Percentiles rank a stretch among this genome's conserved stretches.
Conservation (phyloP, 1,140 invertebrate species). For the Drosophila watanabei region DNA sequence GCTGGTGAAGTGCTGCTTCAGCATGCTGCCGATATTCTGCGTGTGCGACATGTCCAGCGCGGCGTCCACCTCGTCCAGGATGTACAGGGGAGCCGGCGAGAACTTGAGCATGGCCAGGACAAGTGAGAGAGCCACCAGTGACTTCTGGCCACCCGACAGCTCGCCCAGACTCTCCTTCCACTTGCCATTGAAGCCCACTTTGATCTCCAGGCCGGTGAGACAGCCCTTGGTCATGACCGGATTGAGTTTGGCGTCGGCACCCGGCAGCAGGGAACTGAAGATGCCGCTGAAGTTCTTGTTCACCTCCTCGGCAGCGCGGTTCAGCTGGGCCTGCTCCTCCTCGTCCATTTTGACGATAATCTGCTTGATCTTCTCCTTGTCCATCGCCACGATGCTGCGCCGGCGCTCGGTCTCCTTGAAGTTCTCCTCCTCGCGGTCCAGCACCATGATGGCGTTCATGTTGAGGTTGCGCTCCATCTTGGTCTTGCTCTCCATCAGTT, state of each 20-base stretch:
- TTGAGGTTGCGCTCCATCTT: slow-evolving; percentile 93
- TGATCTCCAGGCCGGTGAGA: slow-evolving; percentile 95
- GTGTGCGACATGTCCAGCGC: slow-evolving; percentile 99
- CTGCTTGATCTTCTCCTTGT: slow-evolving; percentile 93
- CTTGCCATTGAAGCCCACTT: slow-evolving; percentile 96
- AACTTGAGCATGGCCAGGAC: slow-evolving; percentile 98
- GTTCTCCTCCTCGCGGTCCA: slow-evolving; percentile 95
- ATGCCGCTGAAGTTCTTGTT: slow-evolving; percentile 98
- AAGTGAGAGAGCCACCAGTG: slow-evolving; percentile 97
- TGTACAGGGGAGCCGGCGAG: slow-evolving; percentile 99
- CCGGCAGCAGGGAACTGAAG: slow-evolving; percentile 96
- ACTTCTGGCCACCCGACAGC: slow-evolving; percentile 98
- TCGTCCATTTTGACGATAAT: slow-evolving; percentile 95
- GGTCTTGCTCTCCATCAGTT: slow-evolving; percentile 89
- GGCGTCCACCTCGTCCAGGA: slow-evolving; percentile 99
- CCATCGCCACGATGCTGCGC: slow-evolving; percentile 93
- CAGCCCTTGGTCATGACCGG: slow-evolving; percentile 91
- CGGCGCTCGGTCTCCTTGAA: slow-evolving; percentile 93
- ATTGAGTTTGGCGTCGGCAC: slow-evolving; percentile 93
- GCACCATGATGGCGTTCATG: slow-evolving; percentile 93
- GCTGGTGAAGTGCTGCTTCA: slow-evolving; percentile 96
- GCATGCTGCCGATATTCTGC: slow-evolving; percentile 99
- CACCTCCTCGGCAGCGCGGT: slow-evolving; percentile 93
- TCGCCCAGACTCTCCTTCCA: slow-evolving; percentile 99
- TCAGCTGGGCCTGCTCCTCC: slow-evolving; percentile 94